Evolutionary conservation across 1,140 invertebrate species (phyloP).

Genomic region (Hirudo medicinalis): DNA sequence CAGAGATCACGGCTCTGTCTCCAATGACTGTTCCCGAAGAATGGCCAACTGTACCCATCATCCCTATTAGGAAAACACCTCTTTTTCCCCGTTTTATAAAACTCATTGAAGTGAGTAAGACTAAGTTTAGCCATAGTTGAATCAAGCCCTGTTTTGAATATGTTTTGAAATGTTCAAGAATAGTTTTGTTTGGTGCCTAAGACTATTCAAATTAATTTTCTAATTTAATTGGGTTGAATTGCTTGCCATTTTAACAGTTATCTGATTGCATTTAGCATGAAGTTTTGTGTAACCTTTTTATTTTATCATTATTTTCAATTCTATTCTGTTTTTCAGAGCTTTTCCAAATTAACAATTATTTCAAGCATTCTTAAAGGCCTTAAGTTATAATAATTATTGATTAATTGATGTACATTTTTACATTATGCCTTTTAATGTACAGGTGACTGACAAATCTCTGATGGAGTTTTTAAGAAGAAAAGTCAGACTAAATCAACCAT

Average conservation of each 20-base stretch:
- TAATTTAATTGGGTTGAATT: background rate
- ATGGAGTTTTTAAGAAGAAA: constrained; percentile 83
- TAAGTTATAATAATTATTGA: background rate
- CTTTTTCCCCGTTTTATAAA: constrained; percentile 97
- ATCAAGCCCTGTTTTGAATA: no score
- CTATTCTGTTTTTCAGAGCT: no score
- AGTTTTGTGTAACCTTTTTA: background rate
- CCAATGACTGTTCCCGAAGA: constrained; percentile 85
- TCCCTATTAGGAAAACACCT: constrained; percentile 83
- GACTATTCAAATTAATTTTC: background rate
- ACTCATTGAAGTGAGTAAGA: constrained; percentile 66
- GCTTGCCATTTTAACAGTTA: no score
- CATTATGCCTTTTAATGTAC: constrained; percentile 33
- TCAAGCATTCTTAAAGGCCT: background rate
- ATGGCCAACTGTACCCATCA: constrained; percentile 86
- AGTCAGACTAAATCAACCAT: constrained; percentile 88
- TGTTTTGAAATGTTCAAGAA: no score
- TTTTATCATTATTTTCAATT: background rate
- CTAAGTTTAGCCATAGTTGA: background rate
- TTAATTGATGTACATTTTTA: constrained; percentile 3
- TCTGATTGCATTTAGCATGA: no score
- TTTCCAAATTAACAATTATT: background rate
- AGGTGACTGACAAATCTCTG: constrained; percentile 72
- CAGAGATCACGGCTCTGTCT: constrained; percentile 28
- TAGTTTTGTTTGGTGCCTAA: no score